Evolutionary conservation across 2,113 vertebrate genomes (phyloP).

Genomic region (Mesoclemmys tuberculata): DNA sequence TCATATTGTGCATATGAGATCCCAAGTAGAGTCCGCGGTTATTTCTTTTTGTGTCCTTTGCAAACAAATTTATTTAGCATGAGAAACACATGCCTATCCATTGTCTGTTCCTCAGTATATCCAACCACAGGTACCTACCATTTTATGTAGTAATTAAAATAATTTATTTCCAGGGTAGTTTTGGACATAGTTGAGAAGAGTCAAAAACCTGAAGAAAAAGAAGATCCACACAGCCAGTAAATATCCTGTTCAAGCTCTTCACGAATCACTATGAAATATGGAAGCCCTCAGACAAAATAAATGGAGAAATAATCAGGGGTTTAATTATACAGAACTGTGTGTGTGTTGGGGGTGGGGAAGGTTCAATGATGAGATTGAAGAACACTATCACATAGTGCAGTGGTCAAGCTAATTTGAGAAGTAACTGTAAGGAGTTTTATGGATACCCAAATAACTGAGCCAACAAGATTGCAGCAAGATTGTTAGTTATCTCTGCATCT

Average conservation of each 20-base stretch:
- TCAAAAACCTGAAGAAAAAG: not conserved
- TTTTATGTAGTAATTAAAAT: not conserved
- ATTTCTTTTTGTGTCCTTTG: constrained; percentile 10
- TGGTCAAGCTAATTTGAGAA: constrained; percentile 15
- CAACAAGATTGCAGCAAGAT: constrained; percentile 57
- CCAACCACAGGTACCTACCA: not conserved
- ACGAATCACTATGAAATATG: not conserved
- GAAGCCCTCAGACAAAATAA: not conserved
- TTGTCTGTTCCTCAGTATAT: not conserved
- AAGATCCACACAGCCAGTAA: not conserved
- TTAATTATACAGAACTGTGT: not conserved
- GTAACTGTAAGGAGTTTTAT: not conserved
- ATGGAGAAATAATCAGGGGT: not conserved
- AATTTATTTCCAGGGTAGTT: constrained; percentile 18
- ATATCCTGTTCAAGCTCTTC: not conserved
- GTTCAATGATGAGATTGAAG: not conserved
- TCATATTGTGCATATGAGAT: constrained; percentile 49
- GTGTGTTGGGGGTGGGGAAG: not conserved
- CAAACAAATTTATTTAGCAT: not conserved
- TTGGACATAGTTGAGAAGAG: not conserved
- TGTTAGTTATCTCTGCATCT: constrained; percentile 34
- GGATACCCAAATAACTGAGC: constrained; percentile 8
- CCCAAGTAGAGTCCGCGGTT: not conserved
- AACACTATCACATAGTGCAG: not conserved
- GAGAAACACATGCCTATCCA: not conserved